Conservation (phyloP, 2,113 vertebrate species). For the Actenoides lindsayi region DNA sequence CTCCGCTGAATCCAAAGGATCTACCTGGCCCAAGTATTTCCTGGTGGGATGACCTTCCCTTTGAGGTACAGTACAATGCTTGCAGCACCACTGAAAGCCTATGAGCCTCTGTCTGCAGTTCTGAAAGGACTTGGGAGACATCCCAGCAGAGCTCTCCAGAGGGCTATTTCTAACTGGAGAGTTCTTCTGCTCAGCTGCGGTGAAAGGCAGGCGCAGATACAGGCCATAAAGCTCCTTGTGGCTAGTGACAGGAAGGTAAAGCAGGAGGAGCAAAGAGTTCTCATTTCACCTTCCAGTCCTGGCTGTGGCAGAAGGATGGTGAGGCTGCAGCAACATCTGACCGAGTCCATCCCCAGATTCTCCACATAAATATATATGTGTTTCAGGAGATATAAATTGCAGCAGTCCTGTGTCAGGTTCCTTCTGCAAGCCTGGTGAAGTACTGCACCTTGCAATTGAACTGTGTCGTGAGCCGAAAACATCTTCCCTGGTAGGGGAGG, state of each 20-base stretch:
- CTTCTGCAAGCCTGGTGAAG: slow-evolving; percentile 13
- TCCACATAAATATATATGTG: not conserved
- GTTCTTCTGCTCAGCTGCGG: not conserved
- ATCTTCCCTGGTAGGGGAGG: slow-evolving; percentile 9
- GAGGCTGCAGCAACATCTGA: not conserved
- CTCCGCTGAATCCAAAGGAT: not conserved
- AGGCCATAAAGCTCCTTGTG: not conserved
- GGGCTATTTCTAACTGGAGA: not conserved
- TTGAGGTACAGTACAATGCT: not conserved
- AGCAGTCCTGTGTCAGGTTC: not conserved
- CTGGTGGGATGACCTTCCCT: not conserved
- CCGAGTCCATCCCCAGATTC: not conserved
- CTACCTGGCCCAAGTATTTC: not conserved
- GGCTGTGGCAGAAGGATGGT: not conserved
- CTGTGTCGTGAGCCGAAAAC: slow-evolving; percentile 15
- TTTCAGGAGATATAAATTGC: not conserved
- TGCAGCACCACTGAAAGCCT: not conserved
- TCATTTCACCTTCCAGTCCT: not conserved
- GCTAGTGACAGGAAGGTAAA: not conserved
- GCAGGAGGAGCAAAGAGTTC: not conserved
- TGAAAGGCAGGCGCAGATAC: not conserved
- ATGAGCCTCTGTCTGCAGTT: not conserved
- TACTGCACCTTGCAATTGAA: slow-evolving; percentile 33
- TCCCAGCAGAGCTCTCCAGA: not conserved
- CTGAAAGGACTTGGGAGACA: not conserved